These are phyloP conservation scores for Gallinago nigripennis DNA, from an alignment of 2,797 vertebrate species.

Conservation along the genomic window DNA sequence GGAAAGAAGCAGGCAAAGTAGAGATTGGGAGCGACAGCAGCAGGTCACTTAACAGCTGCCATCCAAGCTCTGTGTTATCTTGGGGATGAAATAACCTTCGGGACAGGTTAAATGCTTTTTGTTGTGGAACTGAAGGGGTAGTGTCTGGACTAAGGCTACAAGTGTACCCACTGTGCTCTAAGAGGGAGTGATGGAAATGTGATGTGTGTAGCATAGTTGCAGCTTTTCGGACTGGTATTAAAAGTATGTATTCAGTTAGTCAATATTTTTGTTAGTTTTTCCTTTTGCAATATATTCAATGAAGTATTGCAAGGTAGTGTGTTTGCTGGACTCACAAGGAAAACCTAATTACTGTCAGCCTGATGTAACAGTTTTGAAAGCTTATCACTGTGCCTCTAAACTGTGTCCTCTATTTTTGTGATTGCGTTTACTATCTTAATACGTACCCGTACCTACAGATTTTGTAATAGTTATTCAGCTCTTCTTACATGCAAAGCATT, in stretches of 20 bases:
- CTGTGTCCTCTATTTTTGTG: neutral
- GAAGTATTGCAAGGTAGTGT: neutral
- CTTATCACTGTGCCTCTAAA: neutral
- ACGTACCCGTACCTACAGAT: neutral
- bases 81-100: neutral
- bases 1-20: neutral
- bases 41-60: neutral
- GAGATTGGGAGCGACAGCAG: neutral
- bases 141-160: neutral
- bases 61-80: neutral
- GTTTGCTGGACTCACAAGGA: neutral
- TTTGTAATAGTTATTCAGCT: neutral
- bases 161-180: rapidly evolving
- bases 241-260: neutral
- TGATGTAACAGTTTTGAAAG: neutral
- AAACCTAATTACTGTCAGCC: neutral
- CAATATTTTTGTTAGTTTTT: neutral
- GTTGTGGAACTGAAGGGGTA: neutral
- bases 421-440: neutral
- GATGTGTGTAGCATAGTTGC: neutral
- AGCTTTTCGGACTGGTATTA: neutral
- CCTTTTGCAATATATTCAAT: neutral
- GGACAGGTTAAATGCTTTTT: neutral
- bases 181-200: neutral
- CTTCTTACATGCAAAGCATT: neutral